Conservation (phyloP, 2,113 vertebrate genomes). For the Ptilorrhoa leucosticta region DNA sequence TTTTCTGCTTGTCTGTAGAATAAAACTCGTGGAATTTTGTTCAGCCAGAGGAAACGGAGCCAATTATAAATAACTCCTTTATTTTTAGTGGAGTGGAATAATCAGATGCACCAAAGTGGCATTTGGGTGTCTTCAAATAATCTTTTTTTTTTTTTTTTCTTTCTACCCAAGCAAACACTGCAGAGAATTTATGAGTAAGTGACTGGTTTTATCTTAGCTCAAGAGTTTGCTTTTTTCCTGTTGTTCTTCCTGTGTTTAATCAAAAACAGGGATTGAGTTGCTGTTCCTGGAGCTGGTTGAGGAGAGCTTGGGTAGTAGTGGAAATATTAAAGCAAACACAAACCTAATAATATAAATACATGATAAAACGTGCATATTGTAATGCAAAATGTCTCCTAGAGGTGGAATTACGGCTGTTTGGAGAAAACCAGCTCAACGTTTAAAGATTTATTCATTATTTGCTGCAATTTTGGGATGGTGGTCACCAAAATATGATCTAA, state of each 20-base stretch:
- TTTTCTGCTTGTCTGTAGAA: background rate
- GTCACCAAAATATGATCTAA: background rate
- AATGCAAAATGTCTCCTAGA: background rate
- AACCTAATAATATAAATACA: background rate
- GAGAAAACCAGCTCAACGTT: background rate
- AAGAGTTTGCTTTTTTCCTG: background rate
- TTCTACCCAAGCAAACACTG: background rate
- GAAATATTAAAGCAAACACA: background rate
- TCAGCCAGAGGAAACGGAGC: background rate
- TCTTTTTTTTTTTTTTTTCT: background rate
- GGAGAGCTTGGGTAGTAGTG: background rate
- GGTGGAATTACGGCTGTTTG: background rate
- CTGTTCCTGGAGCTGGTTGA: background rate
- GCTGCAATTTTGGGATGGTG: background rate
- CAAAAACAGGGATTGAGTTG: background rate
- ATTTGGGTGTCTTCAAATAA: background rate
- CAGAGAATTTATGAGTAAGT: background rate
- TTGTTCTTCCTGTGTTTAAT: background rate
- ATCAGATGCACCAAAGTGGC: background rate
- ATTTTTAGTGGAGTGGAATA: background rate
- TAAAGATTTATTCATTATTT: background rate
- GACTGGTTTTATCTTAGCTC: background rate
- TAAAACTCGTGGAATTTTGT: background rate
- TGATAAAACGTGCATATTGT: background rate
- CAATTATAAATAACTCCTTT: background rate